Base-by-base conservation (phyloP, 2,797 vertebrate species). In the Discoglossus pictus region DNA sequence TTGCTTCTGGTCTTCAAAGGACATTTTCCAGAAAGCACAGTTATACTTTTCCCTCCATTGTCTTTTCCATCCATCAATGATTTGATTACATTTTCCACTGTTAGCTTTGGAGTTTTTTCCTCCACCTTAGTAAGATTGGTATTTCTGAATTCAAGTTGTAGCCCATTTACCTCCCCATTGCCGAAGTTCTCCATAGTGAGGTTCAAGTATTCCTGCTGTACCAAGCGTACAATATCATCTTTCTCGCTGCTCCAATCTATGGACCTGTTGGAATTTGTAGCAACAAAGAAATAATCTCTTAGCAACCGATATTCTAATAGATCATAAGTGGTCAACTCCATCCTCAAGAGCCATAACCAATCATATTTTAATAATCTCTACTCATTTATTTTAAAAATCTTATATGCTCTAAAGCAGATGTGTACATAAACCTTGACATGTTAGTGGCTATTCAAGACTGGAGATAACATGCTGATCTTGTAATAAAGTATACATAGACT, bases 121-220 rank as follows among this genome's bases (percentile, higher is more conserved):
- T 58, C 27, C 21, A 59, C 2, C 15, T 66, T 58, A 11, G 5
- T 2, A n/a, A n/a, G n/a, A 16, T 9, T 10, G 35, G 20, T 18
- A 21, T 11, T 7, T 27, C 27, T 54, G 39, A 21, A 8, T 4
- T 31, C 27, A 31, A 4, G 16, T 21, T 23, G 20, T 24, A 48
- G 2, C 40, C 24, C 18, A 4, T 70, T 50, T 6, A 12, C 60
- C 44, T 81, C 73, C 27, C 16, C 73, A 24, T 74, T 67, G 2
- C 46, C 44, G 27, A 59, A 64, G 59, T 80, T 77, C 63, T 82
- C 86, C 61, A 82, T 61, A 27, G 79, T 71, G 65, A 81, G 75
- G 21, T 64, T 83, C 55, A 77, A 63, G 77, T 85, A 79, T 63
- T 88, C 76, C 53, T 80, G 73, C 65, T 88, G 78, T 76, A 84